Conservation (phyloP, 2,888 invertebrate genomes). For the Himalopsyche kuldschensis region DNA sequence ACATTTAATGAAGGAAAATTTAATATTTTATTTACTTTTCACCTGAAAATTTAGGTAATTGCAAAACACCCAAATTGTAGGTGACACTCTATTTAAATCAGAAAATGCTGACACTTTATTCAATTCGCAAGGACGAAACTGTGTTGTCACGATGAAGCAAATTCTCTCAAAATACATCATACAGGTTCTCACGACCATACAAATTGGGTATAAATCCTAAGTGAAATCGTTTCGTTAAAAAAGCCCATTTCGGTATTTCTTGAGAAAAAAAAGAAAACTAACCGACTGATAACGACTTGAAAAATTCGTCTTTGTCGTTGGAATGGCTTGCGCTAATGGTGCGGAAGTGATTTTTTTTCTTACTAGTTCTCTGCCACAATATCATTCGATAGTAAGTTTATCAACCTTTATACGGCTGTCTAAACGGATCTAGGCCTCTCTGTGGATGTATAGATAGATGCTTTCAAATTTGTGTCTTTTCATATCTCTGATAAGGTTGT, state of each 20-base stretch:
- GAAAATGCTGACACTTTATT: too few species aligned
- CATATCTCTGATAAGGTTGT: background rate
- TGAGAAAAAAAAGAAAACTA: conserved; percentile 3
- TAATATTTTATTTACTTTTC: too few species aligned
- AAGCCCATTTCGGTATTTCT: background rate
- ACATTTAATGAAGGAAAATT: too few species aligned
- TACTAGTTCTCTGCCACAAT: conserved; percentile 20
- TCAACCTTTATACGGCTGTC: conserved; percentile 22
- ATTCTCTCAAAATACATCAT: background rate
- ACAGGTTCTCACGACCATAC: background rate
- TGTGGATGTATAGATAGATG: background rate
- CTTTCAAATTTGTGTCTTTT: background rate
- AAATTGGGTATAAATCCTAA: background rate
- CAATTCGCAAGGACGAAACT: background rate
- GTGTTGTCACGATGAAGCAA: background rate
- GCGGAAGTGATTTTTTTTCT: conserved; percentile 33
- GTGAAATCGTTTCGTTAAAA: background rate
- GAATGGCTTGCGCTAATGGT: conserved; percentile 32
- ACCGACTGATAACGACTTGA: conserved; percentile 33
- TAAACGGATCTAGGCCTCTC: conserved; percentile 14
- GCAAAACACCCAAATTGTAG: too few species aligned
- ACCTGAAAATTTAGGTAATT: too few species aligned
- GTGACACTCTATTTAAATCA: too few species aligned
- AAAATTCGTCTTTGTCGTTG: conserved; percentile 34
- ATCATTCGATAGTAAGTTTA: conserved; percentile 27